phyloP scores from a whole-genome alignment of 2,113 vertebrate genomes.

The Serilophus lunatus region DNA sequence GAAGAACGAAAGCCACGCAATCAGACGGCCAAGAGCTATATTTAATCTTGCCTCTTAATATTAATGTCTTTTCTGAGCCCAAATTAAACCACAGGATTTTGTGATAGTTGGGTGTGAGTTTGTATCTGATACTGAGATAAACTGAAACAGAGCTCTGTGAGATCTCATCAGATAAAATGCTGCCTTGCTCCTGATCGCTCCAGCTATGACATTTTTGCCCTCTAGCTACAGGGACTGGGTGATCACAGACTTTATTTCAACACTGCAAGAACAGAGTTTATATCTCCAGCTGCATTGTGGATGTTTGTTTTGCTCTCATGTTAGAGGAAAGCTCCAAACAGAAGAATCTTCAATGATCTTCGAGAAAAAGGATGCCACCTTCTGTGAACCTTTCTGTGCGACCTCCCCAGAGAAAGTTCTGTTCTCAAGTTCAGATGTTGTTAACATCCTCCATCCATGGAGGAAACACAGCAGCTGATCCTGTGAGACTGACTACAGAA shows the following conservation, averaged over 20 bases:
- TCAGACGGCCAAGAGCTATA: slow-evolving; percentile 2
- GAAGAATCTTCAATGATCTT: background rate
- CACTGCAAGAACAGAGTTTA: background rate
- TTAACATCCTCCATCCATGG: background rate
- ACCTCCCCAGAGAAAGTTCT: background rate
- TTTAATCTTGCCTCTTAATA: background rate
- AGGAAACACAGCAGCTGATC: background rate
- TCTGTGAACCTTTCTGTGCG: background rate
- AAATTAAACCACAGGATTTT: slow-evolving; percentile 4
- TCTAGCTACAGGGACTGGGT: background rate
- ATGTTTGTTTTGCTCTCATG: background rate
- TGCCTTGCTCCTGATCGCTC: background rate
- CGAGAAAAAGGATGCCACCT: background rate
- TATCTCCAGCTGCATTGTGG: background rate
- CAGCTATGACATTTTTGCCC: slow-evolving; percentile 10
- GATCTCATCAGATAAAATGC: background rate
- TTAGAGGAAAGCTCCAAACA: background rate
- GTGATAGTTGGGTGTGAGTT: background rate
- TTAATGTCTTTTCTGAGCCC: background rate
- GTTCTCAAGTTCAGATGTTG: background rate
- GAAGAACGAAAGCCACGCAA: background rate
- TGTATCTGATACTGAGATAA: background rate
- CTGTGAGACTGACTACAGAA: background rate
- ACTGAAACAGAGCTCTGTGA: background rate
- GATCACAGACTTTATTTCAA: background rate